Conservation (phyloP, 2,888 invertebrate genomes). For the Phaedon cochleariae region DNA sequence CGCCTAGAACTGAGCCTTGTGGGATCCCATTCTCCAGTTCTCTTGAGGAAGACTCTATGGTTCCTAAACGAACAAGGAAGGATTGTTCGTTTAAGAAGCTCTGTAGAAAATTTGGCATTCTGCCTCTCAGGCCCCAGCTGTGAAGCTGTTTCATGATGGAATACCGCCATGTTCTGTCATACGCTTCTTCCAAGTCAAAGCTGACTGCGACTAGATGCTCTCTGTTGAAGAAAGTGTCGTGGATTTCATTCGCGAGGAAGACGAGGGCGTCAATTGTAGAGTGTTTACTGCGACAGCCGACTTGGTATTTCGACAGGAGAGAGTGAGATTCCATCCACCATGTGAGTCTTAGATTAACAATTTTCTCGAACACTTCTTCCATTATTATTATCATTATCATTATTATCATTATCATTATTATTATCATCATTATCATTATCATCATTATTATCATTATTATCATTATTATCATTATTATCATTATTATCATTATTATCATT, state of each 20-base stretch:
- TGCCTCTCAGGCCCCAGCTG: too few relatives aligned
- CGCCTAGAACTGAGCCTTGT: conserved; percentile 27
- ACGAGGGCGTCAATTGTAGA: conserved; percentile 15
- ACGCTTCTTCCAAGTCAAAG: conserved; percentile 22
- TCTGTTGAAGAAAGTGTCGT: too few relatives aligned
- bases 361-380: conserved; percentile 23
- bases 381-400: too few relatives aligned
- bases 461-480: too few relatives aligned
- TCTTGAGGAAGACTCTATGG: neutral
- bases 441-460: too few relatives aligned
- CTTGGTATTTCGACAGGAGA: conserved; percentile 3
- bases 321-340: conserved; percentile 19
- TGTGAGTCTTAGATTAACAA: conserved; percentile 16
- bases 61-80: too few relatives aligned
- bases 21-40: conserved; percentile 35
- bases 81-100: too few relatives aligned
- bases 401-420: too few relatives aligned
- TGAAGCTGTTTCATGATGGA: conserved; percentile 25
- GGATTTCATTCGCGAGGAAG: conserved; percentile 3
- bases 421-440: too few relatives aligned
- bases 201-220: conserved; percentile 14
- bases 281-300: neutral
- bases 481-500: too few relatives aligned
- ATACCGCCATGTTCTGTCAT: conserved; percentile 28
- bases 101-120: conserved; percentile 16